phyloP scores from a whole-genome alignment of 2,888 invertebrate species.

The Dynastes maya region DNA sequence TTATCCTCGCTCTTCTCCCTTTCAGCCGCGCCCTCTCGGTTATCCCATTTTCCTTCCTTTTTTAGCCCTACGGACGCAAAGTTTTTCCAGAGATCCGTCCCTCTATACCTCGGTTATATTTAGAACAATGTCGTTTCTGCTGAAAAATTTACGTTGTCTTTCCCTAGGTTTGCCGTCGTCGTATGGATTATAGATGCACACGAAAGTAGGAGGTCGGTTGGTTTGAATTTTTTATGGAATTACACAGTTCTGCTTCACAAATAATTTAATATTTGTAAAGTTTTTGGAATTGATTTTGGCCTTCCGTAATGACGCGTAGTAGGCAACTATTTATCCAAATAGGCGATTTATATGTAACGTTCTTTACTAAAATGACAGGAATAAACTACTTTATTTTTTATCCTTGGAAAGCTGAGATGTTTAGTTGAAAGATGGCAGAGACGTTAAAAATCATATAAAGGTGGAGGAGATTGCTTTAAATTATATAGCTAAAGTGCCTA shows the following conservation, averaged over 20 bases:
- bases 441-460: no score
- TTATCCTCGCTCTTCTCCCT: slow-evolving; percentile 30
- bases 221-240: slow-evolving; percentile 29
- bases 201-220: neutral
- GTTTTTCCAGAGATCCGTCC: slow-evolving; percentile 16
- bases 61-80: neutral
- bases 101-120: slow-evolving; percentile 21
- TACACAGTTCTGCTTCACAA: slow-evolving; percentile 1
- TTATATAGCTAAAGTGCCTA: no score
- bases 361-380: no score
- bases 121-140: slow-evolving; percentile 37
- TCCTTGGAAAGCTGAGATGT: no score
- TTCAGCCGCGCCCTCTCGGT: slow-evolving; percentile 6
- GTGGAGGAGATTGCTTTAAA: no score
- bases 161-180: neutral
- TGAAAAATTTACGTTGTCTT: slow-evolving; percentile 38
- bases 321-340: no score
- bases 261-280: slow-evolving; percentile 4
- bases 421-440: no score
- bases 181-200: slow-evolving; percentile 19
- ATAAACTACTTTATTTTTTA: no score
- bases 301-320: neutral
- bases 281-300: neutral
- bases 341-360: no score
- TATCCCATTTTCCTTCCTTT: neutral